Evolutionary conservation across 2,888 invertebrate species (phyloP), one percentile per base, ranked within the genome.

Genomic region (Caenorhabditis imperialis): DNA sequence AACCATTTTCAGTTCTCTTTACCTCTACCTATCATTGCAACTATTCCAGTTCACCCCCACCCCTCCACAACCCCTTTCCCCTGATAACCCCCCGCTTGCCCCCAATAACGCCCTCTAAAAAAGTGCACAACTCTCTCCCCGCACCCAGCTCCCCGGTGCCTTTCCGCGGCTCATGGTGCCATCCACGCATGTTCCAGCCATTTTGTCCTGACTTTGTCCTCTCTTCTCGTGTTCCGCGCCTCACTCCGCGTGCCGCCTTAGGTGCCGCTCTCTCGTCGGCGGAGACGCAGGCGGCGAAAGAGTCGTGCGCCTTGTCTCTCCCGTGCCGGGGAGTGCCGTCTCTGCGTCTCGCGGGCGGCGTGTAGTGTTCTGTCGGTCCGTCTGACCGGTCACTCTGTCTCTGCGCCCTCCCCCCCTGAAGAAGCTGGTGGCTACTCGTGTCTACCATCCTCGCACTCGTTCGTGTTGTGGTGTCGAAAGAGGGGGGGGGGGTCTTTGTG

Each of bases 241-340:
- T n/a, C n/a, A n/a, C n/a, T n/a, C n/a, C n/a, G n/a, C 65, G 65
- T 65, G 65, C 65, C 65, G 65, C 65, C 65, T 57, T 27, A 57
- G 57, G 50, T 50, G 65, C 63, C 63, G 25, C 27, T 45, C 30
- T 2, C 38, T 16, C n/a, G 38, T n/a, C 14, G 25, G 35, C 25
- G 44, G 51, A 54, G 38, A 40, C 38, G 42, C 35, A 58, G 58
- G 27, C 22, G 20, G 4, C 20, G 22, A 38, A 45, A 58, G 55
- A 42, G 65, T 65, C 73, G 63, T 73, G 73, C 63, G 65, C 73
- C 63, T 60, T 73, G 53, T 40, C 45, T 14, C 35, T 12, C 33
- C 20, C 22, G 51, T 51, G 61, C 33, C 25, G 30, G 69, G 51
- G 65, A 72, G 71, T 58, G 63, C 71, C 62, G 53, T 35, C 12